Conservation (phyloP, 1,140 invertebrate species). For the Tribolium castaneum region DNA sequence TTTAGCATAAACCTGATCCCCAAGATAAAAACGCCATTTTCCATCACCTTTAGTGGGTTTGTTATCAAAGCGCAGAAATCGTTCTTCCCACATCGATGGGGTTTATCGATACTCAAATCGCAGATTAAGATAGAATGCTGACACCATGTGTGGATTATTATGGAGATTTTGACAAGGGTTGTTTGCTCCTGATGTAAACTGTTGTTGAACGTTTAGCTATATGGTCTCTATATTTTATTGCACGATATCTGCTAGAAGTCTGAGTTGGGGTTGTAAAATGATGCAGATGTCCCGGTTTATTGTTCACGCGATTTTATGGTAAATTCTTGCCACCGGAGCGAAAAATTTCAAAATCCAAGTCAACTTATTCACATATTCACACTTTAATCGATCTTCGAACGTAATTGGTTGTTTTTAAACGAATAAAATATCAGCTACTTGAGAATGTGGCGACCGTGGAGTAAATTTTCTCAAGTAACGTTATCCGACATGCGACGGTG, state of each 20-base stretch:
- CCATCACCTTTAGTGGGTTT: constrained; percentile 16
- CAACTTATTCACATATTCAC: background rate
- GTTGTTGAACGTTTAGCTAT: background rate
- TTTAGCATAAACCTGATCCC: constrained; percentile 5
- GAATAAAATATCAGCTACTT: background rate
- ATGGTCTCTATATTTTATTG: constrained; percentile 12
- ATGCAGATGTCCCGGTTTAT: background rate
- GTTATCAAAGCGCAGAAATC: constrained; percentile 6
- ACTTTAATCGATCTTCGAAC: too few relatives aligned
- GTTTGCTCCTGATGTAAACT: constrained; percentile 6
- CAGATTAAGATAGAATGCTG: constrained; percentile 23
- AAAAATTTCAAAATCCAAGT: background rate
- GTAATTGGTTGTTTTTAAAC: too few relatives aligned
- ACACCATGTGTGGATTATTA: constrained; percentile 25
- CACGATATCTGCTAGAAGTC: background rate
- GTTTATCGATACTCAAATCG: constrained; percentile 8
- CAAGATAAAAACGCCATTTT: constrained; percentile 7
- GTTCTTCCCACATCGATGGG: background rate
- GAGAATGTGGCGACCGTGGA: background rate
- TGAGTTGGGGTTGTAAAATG: background rate
- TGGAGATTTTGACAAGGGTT: constrained; percentile 13
- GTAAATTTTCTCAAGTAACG: background rate
- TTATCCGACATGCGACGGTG: background rate
- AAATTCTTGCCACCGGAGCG: background rate
- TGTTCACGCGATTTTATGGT: background rate